phyloP scores from a whole-genome alignment of 2,888 invertebrate species.

The Hydropsyche betteni region DNA sequence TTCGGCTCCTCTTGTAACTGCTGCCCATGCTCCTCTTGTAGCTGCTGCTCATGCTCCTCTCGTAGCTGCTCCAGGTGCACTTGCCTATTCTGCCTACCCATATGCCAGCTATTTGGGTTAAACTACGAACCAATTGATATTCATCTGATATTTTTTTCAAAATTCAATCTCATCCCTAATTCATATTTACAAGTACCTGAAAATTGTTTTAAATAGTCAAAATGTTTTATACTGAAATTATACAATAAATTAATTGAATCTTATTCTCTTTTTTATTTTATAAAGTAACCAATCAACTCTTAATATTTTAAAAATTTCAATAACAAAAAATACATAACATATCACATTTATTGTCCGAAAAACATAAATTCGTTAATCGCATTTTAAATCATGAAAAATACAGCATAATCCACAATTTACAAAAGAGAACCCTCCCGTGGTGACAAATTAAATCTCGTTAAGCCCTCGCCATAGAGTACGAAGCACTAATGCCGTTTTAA shows the following conservation, averaged over 20 bases:
- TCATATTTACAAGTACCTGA: constrained; percentile 14
- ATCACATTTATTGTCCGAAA: too few relatives aligned
- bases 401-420: too few relatives aligned
- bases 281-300: too few relatives aligned
- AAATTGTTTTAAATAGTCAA: neutral
- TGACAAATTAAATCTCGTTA: too few relatives aligned
- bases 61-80: constrained; percentile 45
- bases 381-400: too few relatives aligned
- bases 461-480: too few relatives aligned
- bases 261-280: too few relatives aligned
- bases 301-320: too few relatives aligned
- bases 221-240: neutral
- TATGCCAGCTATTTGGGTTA: constrained; percentile 44
- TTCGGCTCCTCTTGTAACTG: constrained; percentile 56
- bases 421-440: too few relatives aligned
- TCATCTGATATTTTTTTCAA: constrained; percentile 5
- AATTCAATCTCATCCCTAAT: constrained; percentile 2
- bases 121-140: neutral
- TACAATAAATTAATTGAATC: neutral
- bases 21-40: constrained; percentile 53
- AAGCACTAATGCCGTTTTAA: too few relatives aligned
- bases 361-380: too few relatives aligned
- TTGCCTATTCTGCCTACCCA: constrained; percentile 59
- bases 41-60: constrained; percentile 53
- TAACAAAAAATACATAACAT: too few relatives aligned